Evolutionary conservation across 1,140 invertebrate species (phyloP).

Genomic region (Venustaconcha ellipsiformis): DNA sequence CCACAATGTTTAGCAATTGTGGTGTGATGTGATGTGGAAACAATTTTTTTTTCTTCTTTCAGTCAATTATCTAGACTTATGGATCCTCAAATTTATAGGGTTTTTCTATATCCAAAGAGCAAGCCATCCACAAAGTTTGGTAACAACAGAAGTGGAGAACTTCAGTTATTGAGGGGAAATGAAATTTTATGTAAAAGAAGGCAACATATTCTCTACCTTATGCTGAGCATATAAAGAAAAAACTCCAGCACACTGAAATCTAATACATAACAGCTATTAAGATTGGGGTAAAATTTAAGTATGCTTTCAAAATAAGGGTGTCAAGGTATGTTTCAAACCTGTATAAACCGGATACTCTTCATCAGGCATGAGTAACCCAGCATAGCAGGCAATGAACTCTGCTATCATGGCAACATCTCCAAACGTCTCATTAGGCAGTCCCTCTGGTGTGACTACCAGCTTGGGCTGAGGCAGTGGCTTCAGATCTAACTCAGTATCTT

Average conservation of each 20-base stretch:
- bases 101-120: no score
- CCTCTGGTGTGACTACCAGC: constrained; percentile 63
- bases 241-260: neutral
- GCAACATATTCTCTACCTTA: neutral
- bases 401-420: constrained; percentile 67
- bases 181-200: neutral
- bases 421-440: constrained; percentile 65
- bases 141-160: no score
- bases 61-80: no score
- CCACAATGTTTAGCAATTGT: no score
- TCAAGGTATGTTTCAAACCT: constrained; percentile 37
- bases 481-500: constrained; percentile 59
- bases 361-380: constrained; percentile 65
- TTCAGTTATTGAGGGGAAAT: no score
- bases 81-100: no score
- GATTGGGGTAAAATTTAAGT: neutral
- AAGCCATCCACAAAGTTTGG: no score
- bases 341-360: constrained; percentile 59
- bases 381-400: constrained; percentile 65
- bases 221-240: neutral
- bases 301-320: neutral
- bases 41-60: no score
- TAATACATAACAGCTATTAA: neutral
- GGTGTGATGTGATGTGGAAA: no score
- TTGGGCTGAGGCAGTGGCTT: constrained; percentile 61